These are phyloP conservation scores for Fregata magnificens DNA, from an alignment of 2,113 vertebrate genomes.

Conservation along the genomic window DNA sequence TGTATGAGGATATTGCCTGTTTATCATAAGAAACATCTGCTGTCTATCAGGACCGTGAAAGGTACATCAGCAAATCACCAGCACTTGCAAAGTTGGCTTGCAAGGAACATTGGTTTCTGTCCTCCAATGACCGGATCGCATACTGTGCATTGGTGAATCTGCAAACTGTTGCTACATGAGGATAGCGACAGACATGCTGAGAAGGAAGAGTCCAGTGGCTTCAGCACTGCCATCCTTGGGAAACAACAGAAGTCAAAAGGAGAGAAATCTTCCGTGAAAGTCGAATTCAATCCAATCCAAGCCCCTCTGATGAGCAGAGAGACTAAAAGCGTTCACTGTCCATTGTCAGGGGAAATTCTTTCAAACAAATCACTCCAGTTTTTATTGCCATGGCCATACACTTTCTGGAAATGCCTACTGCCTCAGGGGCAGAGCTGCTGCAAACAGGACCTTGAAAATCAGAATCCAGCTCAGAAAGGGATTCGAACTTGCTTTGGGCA, in stretches of 20 bases:
- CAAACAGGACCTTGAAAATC: not conserved
- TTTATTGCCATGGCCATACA: not conserved
- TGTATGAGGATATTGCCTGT: not conserved
- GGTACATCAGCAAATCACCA: not conserved
- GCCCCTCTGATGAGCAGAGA: not conserved
- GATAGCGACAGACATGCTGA: not conserved
- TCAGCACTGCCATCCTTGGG: not conserved
- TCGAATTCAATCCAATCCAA: not conserved
- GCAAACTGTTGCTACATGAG: not conserved
- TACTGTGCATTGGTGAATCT: not conserved
- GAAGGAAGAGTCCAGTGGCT: not conserved
- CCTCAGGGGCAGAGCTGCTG: not conserved
- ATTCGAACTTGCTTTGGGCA: fast-evolving
- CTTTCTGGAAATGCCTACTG: not conserved
- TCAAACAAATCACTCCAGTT: not conserved
- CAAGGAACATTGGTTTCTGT: not conserved
- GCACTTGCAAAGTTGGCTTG: not conserved
- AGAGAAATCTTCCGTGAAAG: not conserved
- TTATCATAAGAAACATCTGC: not conserved
- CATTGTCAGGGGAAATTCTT: not conserved
- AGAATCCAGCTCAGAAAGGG: not conserved
- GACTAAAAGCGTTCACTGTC: not conserved
- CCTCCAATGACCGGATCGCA: not conserved
- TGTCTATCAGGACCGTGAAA: not conserved
- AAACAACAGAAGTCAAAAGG: not conserved